Conservation (phyloP, 64 coral and sea anemone species). For the Platygyra sinensis region DNA sequence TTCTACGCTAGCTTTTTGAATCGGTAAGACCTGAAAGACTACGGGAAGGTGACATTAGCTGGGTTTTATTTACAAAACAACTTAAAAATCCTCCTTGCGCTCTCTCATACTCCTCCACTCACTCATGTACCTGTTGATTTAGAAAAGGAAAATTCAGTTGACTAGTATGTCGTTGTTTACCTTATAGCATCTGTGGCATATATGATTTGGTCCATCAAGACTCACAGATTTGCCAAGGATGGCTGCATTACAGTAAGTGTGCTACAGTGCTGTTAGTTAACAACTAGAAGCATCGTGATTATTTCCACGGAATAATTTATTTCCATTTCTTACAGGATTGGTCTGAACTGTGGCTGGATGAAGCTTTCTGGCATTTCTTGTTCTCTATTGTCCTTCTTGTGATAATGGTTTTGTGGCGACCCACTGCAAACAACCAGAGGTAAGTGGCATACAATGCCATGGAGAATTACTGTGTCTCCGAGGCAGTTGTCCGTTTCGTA, state of each 20-base stretch:
- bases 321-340: slow-evolving; percentile 66
- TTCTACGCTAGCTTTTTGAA: no score
- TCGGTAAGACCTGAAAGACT: no score
- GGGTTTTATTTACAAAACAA: no score
- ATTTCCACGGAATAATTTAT: not conserved
- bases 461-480: not conserved
- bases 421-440: slow-evolving; percentile 99
- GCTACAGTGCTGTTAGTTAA: no score
- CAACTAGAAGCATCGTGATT: no score
- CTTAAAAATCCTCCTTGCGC: no score
- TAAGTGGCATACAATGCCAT: not conserved
- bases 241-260: slow-evolving; percentile 78
- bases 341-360: slow-evolving; percentile 94
- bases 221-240: slow-evolving; percentile 71
- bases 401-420: slow-evolving; percentile 96
- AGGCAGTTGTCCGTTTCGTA: no score
- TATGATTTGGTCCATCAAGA: slow-evolving; percentile 99
- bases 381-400: slow-evolving; percentile 91
- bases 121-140: not conserved
- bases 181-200: slow-evolving; percentile 88
- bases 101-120: not conserved
- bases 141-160: not conserved
- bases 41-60: no score
- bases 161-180: not conserved
- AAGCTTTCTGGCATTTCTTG: slow-evolving; percentile 98